Evolutionary conservation across 2,113 vertebrate genomes (phyloP).

Genomic region (Apaloderma vittatum): DNA sequence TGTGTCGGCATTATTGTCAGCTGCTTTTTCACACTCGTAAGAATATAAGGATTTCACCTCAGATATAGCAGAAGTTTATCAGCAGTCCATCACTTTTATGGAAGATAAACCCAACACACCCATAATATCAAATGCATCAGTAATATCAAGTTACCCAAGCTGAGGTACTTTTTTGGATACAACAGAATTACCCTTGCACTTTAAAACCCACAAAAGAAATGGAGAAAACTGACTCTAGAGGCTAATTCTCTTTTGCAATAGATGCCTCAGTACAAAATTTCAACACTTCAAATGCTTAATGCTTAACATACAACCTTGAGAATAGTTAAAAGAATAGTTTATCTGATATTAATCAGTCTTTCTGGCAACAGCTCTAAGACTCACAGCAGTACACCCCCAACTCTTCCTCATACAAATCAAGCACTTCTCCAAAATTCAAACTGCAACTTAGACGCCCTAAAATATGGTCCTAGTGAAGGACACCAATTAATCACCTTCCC

Average conservation of each 20-base stretch:
- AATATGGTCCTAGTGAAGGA: slow-evolving; percentile 56
- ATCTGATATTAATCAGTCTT: neutral
- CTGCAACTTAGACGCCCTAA: slow-evolving; percentile 67
- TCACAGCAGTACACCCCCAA: slow-evolving; percentile 38
- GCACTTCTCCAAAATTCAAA: slow-evolving; percentile 58
- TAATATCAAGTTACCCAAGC: neutral
- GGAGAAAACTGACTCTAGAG: neutral
- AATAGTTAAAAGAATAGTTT: slow-evolving; percentile 50
- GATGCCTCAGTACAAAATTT: neutral
- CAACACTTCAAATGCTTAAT: neutral
- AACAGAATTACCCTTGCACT: neutral
- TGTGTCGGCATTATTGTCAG: neutral
- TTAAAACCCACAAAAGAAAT: neutral
- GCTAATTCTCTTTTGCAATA: neutral
- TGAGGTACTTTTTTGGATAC: neutral
- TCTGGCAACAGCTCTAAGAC: slow-evolving; percentile 2
- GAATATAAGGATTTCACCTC: neutral
- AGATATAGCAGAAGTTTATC: neutral
- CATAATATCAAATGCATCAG: neutral
- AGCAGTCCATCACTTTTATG: neutral
- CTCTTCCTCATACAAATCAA: slow-evolving; percentile 70
- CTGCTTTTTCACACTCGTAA: neutral
- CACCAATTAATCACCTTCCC: neutral
- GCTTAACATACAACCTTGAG: slow-evolving; percentile 56
- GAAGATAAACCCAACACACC: neutral